These are phyloP conservation scores for Pseudomyrmex gracilis DNA, from an alignment of 1,140 invertebrate genomes.

Conservation along the genomic window DNA sequence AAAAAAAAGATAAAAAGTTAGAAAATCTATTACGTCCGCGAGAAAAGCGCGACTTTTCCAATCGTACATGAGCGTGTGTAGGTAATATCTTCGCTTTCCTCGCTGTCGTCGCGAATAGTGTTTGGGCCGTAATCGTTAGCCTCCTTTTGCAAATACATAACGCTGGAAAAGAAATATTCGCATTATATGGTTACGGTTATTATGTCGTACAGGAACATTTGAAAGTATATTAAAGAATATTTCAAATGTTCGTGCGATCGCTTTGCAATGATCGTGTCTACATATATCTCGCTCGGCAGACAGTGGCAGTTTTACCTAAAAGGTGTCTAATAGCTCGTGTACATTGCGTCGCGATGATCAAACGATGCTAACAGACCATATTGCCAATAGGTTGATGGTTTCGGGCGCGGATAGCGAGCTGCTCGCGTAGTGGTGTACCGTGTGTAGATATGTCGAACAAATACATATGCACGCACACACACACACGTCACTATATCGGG, in stretches of 20 bases:
- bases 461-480: too few relatives aligned
- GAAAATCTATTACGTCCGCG: constrained; percentile 24
- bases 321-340: constrained; percentile 73
- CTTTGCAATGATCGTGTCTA: background rate
- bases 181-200: background rate
- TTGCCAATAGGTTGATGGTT: constrained; percentile 68
- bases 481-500: background rate
- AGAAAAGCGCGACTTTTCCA: constrained; percentile 9
- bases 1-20: constrained; percentile 2
- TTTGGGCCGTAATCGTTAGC: constrained; percentile 33
- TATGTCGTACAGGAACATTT: background rate
- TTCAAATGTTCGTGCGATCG: background rate
- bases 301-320: constrained; percentile 52
- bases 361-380: constrained; percentile 74
- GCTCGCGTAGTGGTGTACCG: background rate
- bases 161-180: background rate
- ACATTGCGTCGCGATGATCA: constrained; percentile 74
- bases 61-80: constrained; percentile 11
- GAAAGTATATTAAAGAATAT: constrained; percentile 26
- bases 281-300: background rate
- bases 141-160: constrained; percentile 19
- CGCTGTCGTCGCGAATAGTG: background rate
- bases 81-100: background rate
- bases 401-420: constrained; percentile 28
- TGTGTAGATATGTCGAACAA: too few relatives aligned